Evolutionary conservation across 2,113 vertebrate species (phyloP), one percentile per base, ranked within the genome.

Genomic region (Coptodon rendalli): DNA sequence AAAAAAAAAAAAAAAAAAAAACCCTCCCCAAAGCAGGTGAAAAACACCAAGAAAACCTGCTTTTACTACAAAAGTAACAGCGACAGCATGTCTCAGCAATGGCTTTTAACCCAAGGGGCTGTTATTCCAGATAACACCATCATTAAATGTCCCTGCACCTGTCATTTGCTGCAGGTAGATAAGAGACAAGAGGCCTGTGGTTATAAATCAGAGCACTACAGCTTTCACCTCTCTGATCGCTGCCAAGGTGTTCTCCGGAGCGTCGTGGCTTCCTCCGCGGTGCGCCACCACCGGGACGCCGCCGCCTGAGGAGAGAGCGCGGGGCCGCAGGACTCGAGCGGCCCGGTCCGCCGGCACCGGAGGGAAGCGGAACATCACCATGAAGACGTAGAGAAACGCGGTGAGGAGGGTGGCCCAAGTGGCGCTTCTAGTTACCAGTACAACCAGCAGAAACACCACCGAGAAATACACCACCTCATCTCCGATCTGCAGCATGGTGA

Each of bases 201-300:
- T 76, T 50, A 76, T 76, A 50, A 76, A 29, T 31, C 43, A 8
- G 43, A 78, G 6, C 8, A 78, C 43, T 38, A 56, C 8, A 40
- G 34, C 45, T 50, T 95, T 90, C 71, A 98, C 98, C 97, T 97
- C 96, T 89, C 97, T 93, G 91, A 98, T 97, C 63, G 98, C 97
- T 1, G 96, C 97, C 87, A 98, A 87, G 6, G 98, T 98, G 96
- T 99, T 99, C 96, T 99, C 98, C 16, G 98, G 98, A 3, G 98
- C 98, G 82, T 99, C 98, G 94, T 98, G 97, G 6, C 96, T 94
- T 2, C 97, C 98, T 17, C 96, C 98, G 53, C 98, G 97, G 90
- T 98, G 98, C 68, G 97, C 98, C 90, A 99, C 96, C 87, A 95
- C 96, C 8, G 96, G 92, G 6, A 97, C 61, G 61, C 61, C 89